A percentile compares a stretch with the other conserved stretches of the same genome.
Conservation (phyloP, 2,888 invertebrate species). For the Ctena decussata region DNA sequence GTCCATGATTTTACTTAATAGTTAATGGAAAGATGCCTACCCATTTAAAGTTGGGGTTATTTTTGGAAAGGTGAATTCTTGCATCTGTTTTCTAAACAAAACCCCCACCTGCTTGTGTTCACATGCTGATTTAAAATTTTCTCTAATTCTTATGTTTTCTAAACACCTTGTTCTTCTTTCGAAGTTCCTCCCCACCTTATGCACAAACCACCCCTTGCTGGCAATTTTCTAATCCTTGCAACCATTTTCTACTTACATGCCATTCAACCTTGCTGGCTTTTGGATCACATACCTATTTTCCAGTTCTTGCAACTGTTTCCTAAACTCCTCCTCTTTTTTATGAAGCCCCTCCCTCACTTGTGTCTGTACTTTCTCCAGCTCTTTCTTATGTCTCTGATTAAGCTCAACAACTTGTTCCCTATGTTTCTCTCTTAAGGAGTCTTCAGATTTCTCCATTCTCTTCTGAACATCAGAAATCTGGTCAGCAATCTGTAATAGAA, state of each 20-base stretch:
- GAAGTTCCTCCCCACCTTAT: slow-evolving; percentile 73
- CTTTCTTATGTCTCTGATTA: slow-evolving; percentile 75
- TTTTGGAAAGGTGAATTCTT: no score
- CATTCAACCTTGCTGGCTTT: no score
- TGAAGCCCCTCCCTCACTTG: slow-evolving; percentile 75
- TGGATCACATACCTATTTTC: slow-evolving; percentile 82
- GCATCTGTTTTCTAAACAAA: slow-evolving; percentile 71
- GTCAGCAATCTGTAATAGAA: slow-evolving; percentile 72
- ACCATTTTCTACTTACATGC: no score
- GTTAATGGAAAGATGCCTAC: no score
- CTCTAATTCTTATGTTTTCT: no score
- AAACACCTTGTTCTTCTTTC: slow-evolving; percentile 76
- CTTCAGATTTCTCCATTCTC: slow-evolving; percentile 69
- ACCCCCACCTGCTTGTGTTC: no score
- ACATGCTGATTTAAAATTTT: no score
- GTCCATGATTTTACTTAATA: no score
- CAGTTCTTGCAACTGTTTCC: slow-evolving; percentile 73
- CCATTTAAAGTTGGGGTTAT: no score
- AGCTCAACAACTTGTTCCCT: slow-evolving; percentile 77
- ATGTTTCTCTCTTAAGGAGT: slow-evolving; percentile 76
- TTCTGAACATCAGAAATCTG: slow-evolving; percentile 78
- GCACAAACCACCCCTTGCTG: slow-evolving; percentile 76
- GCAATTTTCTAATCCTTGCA: no score
- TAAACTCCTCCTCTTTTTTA: slow-evolving; percentile 76
- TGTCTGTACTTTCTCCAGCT: slow-evolving; percentile 74